Evolutionary conservation across 2,888 invertebrate species (phyloP), one percentile per base, ranked within the genome.

Genomic region (Branchellion lobata): DNA sequence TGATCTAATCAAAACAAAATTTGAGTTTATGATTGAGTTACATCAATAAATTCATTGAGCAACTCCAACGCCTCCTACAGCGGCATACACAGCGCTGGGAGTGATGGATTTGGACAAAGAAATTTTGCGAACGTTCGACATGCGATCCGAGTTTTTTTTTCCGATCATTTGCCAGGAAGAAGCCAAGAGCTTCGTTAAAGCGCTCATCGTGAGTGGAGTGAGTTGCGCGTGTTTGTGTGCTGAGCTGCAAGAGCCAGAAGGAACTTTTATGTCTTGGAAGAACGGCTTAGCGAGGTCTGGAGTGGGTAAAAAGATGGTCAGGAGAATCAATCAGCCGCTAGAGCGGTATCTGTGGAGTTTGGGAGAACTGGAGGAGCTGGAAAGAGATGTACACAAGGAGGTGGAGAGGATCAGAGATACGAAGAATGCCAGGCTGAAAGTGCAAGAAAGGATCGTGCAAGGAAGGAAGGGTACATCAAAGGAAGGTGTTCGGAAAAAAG

Each of bases 311-410:
- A 79, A 74, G 51, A 61, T 79, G 21, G 61, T 74, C n/a, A 61
- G 29, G 40, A 72, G 79, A 18, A 79, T 79, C 27, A 79, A 79
- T 61, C 51, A 72, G 47, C 79, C 79, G 11, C 29, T 79, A 61
- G 29, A 57, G 53, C 36, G 73, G 11, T 79, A 71, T 27, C 79
- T 79, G n/a, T 77, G 77, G 77, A 61, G 53, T n/a, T 18, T 1
- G n/a, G 34, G 24, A 21, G 77, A 77, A 34, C 31, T 61, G 36
- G 57, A 53, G 18, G 77, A 77, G 24, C 61, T 77, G 36, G 36
- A 77, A 33, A 77, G 33, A 18, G 65, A 77, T 29, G 18, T 77
- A 33, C 53, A 65, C 18, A 34, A n/a, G 3, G 77, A 77, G 27
- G 31, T 77, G 18, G 57, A 77, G n/a, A 57, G 40, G 24, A 77